Percentiles rank a stretch among this genome's conserved stretches.
phyloP scores from a whole-genome alignment of 2,888 invertebrate species.

The Dasypogon diadema region DNA sequence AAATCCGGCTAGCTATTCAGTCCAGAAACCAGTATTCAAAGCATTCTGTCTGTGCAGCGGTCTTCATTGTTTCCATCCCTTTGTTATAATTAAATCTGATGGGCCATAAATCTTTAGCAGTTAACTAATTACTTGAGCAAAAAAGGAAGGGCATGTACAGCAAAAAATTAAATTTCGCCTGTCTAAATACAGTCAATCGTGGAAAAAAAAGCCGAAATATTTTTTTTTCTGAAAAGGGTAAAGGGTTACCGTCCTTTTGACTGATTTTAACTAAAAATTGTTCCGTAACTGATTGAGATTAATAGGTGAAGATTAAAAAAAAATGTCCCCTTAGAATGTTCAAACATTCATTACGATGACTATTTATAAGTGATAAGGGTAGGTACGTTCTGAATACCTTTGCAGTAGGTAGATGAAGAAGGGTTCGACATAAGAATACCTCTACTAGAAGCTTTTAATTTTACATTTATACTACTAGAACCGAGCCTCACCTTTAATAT shows the following conservation, averaged over 20 bases:
- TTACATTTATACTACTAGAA: too few species aligned
- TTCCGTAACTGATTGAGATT: not conserved
- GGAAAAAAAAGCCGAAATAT: not conserved
- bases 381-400: too few species aligned
- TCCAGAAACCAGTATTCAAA: not conserved
- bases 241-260: not conserved
- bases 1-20: not conserved
- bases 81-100: slow-evolving; percentile 45
- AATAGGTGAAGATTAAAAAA: not conserved
- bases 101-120: slow-evolving; percentile 46
- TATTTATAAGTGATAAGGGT: too few species aligned
- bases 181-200: not conserved
- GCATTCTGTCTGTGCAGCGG: not conserved
- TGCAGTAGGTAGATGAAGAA: too few species aligned
- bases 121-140: slow-evolving; percentile 39
- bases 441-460: too few species aligned
- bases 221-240: not conserved
- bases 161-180: not conserved
- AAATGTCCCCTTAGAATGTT: too few species aligned
- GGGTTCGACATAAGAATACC: too few species aligned
- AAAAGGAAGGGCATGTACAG: not conserved
- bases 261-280: not conserved
- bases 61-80: slow-evolving; percentile 7
- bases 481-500: too few species aligned
- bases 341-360: too few species aligned